These are phyloP conservation scores for Campylomormyrus numenius DNA, from an alignment of 2,113 vertebrate genomes.

Conservation along the genomic window DNA sequence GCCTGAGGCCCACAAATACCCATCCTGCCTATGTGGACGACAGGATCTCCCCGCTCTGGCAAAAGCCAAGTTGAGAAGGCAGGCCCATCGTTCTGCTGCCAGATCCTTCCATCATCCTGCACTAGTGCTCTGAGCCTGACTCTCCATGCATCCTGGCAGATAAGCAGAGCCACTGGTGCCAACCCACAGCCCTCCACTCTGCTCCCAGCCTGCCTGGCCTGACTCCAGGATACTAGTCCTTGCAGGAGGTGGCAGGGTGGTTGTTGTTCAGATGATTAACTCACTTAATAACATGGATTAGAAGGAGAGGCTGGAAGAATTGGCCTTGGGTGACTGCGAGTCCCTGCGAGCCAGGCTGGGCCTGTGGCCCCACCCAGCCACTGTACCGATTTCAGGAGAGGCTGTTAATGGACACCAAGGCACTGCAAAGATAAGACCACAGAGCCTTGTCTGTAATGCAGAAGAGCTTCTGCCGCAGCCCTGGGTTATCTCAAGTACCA, in stretches of 20 bases:
- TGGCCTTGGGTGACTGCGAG: neutral
- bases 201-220: neutral
- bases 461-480: neutral
- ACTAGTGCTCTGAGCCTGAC: conserved; percentile 6
- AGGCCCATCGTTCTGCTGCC: neutral
- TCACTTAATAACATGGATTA: conserved; percentile 29
- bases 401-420: neutral
- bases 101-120: neutral
- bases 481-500: neutral
- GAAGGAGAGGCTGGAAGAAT: neutral
- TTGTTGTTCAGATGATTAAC: conserved; percentile 27
- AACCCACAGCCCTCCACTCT: neutral
- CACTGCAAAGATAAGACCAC: neutral
- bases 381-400: neutral
- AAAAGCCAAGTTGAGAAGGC: neutral
- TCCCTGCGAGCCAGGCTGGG: neutral
- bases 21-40: neutral
- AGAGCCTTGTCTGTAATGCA: neutral
- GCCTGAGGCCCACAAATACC: neutral
- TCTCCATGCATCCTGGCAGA: neutral
- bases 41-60: neutral
- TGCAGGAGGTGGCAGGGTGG: conserved; percentile 18
- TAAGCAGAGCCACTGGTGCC: neutral
- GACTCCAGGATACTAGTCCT: conserved; percentile 9
- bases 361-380: neutral